These are phyloP conservation scores for Chloroceryle aenea DNA, from an alignment of 2,113 vertebrate species.

Conservation along the genomic window DNA sequence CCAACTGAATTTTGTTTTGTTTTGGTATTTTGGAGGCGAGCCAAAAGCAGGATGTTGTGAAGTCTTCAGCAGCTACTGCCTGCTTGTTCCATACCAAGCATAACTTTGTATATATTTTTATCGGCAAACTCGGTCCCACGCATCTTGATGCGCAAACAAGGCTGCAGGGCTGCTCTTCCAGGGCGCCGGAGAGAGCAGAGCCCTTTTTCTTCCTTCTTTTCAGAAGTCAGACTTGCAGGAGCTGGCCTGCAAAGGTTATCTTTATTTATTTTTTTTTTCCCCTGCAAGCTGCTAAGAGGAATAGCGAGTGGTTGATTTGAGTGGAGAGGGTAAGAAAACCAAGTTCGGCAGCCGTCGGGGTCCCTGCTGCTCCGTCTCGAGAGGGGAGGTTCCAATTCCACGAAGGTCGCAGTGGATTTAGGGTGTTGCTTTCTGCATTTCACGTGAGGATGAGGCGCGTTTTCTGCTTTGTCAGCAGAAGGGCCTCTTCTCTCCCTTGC, in stretches of 20 bases:
- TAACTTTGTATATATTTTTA: slow-evolving; percentile 68
- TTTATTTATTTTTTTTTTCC: background rate
- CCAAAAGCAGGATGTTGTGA: slow-evolving; percentile 42
- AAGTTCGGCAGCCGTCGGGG: rapidly evolving
- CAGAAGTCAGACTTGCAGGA: background rate
- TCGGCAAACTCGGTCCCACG: slow-evolving; percentile 62
- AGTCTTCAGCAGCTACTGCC: slow-evolving; percentile 40
- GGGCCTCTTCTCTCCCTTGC: background rate
- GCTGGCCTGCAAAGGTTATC: background rate
- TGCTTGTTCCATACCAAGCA: slow-evolving; percentile 65
- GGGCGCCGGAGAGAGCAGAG: background rate
- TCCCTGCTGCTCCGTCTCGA: rapidly evolving
- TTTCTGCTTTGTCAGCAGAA: slow-evolving; percentile 59
- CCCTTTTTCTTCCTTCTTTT: background rate
- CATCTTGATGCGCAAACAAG: background rate
- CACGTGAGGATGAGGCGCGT: background rate
- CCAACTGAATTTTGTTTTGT: slow-evolving; percentile 28
- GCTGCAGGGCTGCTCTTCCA: background rate
- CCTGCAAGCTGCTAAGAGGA: background rate
- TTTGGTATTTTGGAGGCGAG: slow-evolving; percentile 29
- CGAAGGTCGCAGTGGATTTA: background rate
- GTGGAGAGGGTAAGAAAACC: background rate
- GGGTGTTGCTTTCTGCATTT: background rate
- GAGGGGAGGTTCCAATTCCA: background rate
- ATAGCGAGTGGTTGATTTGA: background rate